Conservation (phyloP, 2,113 vertebrate genomes). For the Pristiophorus japonicus region DNA sequence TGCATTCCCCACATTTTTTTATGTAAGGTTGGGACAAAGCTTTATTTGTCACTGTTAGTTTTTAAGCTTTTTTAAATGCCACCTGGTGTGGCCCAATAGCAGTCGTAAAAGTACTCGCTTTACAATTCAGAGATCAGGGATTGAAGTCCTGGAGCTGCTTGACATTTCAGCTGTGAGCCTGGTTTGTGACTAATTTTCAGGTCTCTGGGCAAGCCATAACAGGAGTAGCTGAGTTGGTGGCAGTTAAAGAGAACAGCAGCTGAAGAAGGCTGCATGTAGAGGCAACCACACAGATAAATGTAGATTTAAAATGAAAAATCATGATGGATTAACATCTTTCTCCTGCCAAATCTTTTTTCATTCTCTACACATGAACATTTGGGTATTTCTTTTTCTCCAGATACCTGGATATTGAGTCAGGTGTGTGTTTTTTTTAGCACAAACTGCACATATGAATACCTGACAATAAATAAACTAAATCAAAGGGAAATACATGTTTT, state of each 20-base stretch:
- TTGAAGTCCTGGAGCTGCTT: background rate
- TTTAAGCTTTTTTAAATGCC: slow-evolving; percentile 33
- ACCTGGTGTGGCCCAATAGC: slow-evolving; percentile 27
- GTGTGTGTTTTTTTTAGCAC: background rate
- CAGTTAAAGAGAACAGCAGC: background rate
- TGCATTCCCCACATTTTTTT: slow-evolving; percentile 22
- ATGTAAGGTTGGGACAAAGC: slow-evolving; percentile 7
- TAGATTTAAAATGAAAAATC: slow-evolving; percentile 10
- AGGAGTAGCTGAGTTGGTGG: background rate
- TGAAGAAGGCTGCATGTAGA: background rate
- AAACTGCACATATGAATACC: slow-evolving; percentile 17
- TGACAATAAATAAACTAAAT: slow-evolving; percentile 22
- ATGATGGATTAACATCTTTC: background rate
- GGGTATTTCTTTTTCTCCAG: slow-evolving; percentile 18
- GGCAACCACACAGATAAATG: background rate
- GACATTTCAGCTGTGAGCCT: slow-evolving; percentile 2
- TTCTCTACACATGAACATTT: background rate
- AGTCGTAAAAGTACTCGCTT: slow-evolving; percentile 27
- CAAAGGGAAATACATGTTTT: slow-evolving; percentile 30
- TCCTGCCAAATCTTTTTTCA: slow-evolving; percentile 18
- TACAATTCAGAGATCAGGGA: slow-evolving; percentile 2
- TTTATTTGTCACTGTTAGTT: slow-evolving; percentile 32
- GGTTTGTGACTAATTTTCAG: background rate
- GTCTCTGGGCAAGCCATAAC: background rate
- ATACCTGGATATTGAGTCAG: slow-evolving; percentile 11